Conservation (phyloP, 2,797 vertebrate species). For the Molossus alvarezi region DNA sequence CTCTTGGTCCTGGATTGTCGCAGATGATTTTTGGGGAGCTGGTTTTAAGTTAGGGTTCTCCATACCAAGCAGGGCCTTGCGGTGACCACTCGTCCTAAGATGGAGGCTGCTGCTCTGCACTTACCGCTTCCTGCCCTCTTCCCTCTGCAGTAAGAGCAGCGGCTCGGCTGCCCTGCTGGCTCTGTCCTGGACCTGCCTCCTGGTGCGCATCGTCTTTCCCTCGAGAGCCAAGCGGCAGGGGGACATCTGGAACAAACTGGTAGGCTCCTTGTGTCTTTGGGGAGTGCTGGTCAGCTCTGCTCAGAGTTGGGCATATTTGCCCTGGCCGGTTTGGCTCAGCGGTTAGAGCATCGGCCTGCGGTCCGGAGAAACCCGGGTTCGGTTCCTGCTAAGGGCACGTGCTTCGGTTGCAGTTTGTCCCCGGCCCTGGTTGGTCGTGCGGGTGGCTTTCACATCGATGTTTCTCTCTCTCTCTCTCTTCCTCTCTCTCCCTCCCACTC, state of each 20-base stretch:
- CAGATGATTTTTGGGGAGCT: neutral
- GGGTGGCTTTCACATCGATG: too few relatives aligned
- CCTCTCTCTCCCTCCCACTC: too few relatives aligned
- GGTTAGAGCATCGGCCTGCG: too few relatives aligned
- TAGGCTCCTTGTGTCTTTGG: slow-evolving; percentile 82
- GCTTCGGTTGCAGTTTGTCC: too few relatives aligned
- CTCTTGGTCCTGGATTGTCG: slow-evolving; percentile 4
- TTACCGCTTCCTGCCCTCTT: neutral
- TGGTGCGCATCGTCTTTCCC: slow-evolving; percentile 94
- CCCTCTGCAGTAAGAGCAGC: slow-evolving; percentile 94
- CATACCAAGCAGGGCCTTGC: neutral
- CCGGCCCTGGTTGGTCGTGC: too few relatives aligned
- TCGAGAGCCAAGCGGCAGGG: slow-evolving; percentile 94
- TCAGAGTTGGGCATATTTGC: neutral
- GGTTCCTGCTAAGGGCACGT: too few relatives aligned
- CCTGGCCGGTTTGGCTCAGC: too few relatives aligned
- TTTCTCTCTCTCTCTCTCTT: too few relatives aligned
- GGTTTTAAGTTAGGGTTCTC: neutral
- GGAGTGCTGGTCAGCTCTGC: neutral
- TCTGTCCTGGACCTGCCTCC: slow-evolving; percentile 96
- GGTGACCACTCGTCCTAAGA: neutral
- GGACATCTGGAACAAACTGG: slow-evolving; percentile 97
- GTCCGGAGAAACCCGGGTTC: too few relatives aligned
- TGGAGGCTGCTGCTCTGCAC: neutral
- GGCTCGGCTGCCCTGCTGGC: slow-evolving; percentile 95